These are phyloP conservation scores for Mantis religiosa DNA, from an alignment of 2,888 invertebrate genomes.

Conservation along the genomic window DNA sequence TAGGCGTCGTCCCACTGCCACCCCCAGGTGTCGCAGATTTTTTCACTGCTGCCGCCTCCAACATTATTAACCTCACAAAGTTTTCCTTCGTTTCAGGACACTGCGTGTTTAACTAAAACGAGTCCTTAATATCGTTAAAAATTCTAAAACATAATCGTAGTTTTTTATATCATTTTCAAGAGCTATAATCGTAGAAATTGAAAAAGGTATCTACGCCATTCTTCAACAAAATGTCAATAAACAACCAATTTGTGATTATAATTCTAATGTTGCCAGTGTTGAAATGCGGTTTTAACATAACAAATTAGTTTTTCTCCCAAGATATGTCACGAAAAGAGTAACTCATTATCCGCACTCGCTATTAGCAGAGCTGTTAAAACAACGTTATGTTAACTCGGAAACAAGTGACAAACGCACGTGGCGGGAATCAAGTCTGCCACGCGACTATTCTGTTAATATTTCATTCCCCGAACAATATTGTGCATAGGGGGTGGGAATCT, in stretches of 20 bases:
- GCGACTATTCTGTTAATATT: neutral
- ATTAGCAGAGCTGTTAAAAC: neutral
- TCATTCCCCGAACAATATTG: neutral
- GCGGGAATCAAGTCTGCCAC: neutral
- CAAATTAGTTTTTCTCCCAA: neutral
- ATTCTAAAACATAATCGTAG: neutral
- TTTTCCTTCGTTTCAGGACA: neutral
- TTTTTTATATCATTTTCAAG: neutral
- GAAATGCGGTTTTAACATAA: neutral
- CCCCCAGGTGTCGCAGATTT: neutral
- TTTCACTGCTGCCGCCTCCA: neutral
- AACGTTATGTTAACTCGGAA: neutral
- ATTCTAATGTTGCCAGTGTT: too few species aligned
- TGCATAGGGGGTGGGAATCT: neutral
- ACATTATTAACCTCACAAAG: neutral
- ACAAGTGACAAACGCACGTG: neutral
- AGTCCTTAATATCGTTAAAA: neutral
- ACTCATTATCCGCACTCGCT: neutral
- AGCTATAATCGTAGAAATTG: neutral
- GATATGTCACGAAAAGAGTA: neutral
- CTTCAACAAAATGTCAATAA: neutral
- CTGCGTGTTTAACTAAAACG: neutral
- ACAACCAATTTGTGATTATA: neutral
- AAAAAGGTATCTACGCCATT: neutral
- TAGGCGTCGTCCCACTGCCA: conserved; percentile 21